A percentile compares a stretch with the other conserved stretches of the same genome.
Evolutionary conservation across 30 jellyfish, hydroid and myxozoan genomes (phyloP).

Genomic region (Catostylus mosaicus): DNA sequence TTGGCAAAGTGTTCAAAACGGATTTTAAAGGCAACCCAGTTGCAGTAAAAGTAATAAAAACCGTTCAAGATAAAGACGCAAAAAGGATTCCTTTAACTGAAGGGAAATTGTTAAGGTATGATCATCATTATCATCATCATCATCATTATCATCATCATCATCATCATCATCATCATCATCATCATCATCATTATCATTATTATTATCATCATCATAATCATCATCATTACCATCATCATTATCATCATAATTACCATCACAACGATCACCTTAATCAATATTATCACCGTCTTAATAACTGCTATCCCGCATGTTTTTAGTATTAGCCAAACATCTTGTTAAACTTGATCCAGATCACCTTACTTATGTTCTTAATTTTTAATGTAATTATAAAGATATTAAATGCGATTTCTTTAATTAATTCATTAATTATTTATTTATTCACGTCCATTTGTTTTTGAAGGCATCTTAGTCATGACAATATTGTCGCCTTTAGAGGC

Average conservation of each 20-base stretch:
- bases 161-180: not conserved
- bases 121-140: not conserved
- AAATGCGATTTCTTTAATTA: not conserved
- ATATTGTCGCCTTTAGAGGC: slow-evolving; percentile 85
- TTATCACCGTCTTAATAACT: too few species aligned
- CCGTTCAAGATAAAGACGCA: slow-evolving; percentile 54
- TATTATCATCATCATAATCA: too few species aligned
- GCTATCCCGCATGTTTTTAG: too few species aligned
- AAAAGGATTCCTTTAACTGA: slow-evolving; percentile 58
- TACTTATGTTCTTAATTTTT: too few species aligned
- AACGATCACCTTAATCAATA: too few species aligned
- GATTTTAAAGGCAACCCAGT: slow-evolving; percentile 71
- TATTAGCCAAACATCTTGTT: too few species aligned
- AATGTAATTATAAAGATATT: too few species aligned
- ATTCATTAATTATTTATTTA: too few species aligned
- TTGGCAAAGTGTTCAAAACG: slow-evolving; percentile 64
- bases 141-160: not conserved
- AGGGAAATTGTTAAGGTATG: slow-evolving; percentile 63
- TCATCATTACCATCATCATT: not conserved
- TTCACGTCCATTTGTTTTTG: not conserved
- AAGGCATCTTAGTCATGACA: slow-evolving; percentile 83
- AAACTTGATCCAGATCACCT: too few species aligned
- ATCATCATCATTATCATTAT: not conserved
- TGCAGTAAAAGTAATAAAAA: slow-evolving; percentile 73
- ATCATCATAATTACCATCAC: not conserved